These are phyloP conservation scores for Riptortus pedestris DNA, from an alignment of 1,140 invertebrate species.

Conservation along the genomic window DNA sequence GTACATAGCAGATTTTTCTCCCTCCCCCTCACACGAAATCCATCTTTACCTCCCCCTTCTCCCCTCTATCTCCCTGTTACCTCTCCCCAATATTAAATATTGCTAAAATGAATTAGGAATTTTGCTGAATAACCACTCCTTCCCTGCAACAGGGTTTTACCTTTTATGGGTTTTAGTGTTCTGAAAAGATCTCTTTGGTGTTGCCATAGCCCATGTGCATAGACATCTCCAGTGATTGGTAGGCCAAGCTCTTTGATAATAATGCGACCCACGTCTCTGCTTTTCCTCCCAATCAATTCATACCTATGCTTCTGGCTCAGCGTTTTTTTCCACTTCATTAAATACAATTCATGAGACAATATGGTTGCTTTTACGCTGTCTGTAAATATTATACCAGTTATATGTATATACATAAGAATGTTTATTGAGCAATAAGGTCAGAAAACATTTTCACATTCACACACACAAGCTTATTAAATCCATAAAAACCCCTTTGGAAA, in stretches of 20 bases:
- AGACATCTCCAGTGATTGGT: neutral
- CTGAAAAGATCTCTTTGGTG: neutral
- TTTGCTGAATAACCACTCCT: neutral
- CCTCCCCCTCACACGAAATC: no score
- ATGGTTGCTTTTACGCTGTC: no score
- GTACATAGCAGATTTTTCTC: neutral
- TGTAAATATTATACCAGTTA: no score
- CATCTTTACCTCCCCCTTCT: neutral
- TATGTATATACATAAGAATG: no score
- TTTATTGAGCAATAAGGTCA: no score
- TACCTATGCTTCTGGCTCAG: neutral
- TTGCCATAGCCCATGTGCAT: conserved; percentile 2
- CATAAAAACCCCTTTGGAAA: no score
- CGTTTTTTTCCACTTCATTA: neutral
- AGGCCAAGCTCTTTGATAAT: neutral
- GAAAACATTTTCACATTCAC: no score
- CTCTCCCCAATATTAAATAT: neutral
- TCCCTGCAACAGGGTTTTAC: neutral
- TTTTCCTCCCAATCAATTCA: neutral
- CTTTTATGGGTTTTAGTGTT: neutral
- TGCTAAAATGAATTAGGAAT: neutral
- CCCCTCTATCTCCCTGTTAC: neutral
- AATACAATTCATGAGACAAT: neutral
- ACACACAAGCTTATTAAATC: no score
- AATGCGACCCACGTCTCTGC: neutral